These are phyloP conservation scores for Stichodactyla helianthus DNA, from an alignment of 64 coral and sea anemone species.

Conservation along the genomic window DNA sequence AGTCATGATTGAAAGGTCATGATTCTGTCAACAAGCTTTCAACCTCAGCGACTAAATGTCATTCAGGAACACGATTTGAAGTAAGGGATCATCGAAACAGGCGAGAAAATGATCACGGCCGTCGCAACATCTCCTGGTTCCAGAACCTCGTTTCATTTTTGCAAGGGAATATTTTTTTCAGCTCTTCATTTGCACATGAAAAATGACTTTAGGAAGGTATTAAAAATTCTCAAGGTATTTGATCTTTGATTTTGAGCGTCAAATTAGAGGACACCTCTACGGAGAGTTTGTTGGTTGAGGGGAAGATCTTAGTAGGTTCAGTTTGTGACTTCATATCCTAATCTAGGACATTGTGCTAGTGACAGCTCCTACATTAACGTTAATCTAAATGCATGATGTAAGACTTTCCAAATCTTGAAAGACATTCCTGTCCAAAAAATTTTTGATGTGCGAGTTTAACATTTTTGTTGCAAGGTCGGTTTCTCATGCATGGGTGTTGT, in stretches of 20 bases:
- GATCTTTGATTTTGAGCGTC: too few species aligned
- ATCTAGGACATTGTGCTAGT: slow-evolving; percentile 4
- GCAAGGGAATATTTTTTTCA: background rate
- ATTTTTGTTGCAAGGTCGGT: background rate
- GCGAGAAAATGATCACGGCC: background rate
- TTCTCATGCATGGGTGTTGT: background rate
- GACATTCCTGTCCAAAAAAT: background rate
- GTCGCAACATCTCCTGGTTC: background rate
- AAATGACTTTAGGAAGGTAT: background rate
- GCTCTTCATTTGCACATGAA: background rate
- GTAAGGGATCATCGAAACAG: background rate
- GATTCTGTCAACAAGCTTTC: background rate
- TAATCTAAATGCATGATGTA: background rate
- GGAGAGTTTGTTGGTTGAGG: background rate
- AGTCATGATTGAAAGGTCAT: background rate
- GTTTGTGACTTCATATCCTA: background rate
- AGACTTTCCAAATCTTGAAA: slow-evolving; percentile 1
- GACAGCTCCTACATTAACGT: background rate
- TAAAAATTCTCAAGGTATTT: too few species aligned
- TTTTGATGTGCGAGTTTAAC: background rate
- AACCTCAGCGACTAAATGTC: slow-evolving; percentile 5
- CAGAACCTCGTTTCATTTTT: background rate
- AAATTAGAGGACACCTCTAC: background rate
- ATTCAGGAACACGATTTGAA: background rate
- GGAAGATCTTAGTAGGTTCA: background rate